phyloP scores from a whole-genome alignment of 1,140 invertebrate genomes.

The Odontomachus brunneus region DNA sequence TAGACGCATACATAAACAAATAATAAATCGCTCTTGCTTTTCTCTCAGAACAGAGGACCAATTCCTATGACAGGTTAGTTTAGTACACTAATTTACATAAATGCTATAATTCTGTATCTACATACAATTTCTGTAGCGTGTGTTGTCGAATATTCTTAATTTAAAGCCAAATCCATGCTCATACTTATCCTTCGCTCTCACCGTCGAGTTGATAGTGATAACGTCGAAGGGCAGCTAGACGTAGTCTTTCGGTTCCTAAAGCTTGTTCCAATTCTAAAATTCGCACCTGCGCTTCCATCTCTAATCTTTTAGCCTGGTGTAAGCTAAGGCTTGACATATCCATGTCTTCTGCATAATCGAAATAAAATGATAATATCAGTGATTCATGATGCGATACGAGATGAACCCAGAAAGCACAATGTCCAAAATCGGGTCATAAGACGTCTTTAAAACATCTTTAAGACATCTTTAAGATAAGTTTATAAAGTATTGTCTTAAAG shows the following conservation, averaged over 20 bases:
- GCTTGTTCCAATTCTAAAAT: constrained; percentile 96
- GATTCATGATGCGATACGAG: neutral
- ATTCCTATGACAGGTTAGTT: constrained; percentile 21
- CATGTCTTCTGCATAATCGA: constrained; percentile 90
- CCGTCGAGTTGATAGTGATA: constrained; percentile 96
- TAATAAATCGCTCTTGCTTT: neutral
- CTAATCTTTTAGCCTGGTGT: constrained; percentile 96
- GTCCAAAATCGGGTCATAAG: no score
- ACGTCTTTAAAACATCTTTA: no score
- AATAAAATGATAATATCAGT: constrained; percentile 39
- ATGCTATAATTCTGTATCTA: constrained; percentile 44
- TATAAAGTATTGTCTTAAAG: no score
- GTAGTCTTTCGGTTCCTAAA: constrained; percentile 94
- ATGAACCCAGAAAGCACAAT: no score
- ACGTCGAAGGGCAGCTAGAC: constrained; percentile 93
- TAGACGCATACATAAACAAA: constrained; percentile 42
- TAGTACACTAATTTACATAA: constrained; percentile 42
- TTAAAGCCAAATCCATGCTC: constrained; percentile 6
- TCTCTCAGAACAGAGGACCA: neutral
- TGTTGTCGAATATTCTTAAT: constrained; percentile 23
- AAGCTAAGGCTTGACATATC: constrained; percentile 95
- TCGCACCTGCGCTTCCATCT: constrained; percentile 97
- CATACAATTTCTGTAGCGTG: constrained; percentile 20
- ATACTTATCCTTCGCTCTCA: constrained; percentile 86
- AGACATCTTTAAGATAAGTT: no score